Percentiles rank a stretch among this genome's conserved stretches.
Conservation (phyloP, 2,888 invertebrate species). For the Syrphus vitripennis region DNA sequence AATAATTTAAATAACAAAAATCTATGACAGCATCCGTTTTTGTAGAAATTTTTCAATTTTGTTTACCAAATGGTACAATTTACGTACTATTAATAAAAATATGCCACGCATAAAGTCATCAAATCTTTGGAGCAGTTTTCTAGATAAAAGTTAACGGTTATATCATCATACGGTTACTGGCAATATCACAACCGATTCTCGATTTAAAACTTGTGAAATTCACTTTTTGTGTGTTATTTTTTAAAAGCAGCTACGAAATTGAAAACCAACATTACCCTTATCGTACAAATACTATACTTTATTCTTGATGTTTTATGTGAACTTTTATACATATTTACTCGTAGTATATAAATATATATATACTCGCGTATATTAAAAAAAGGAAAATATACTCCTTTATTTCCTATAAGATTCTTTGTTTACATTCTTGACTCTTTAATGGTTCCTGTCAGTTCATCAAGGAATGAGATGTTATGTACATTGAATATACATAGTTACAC, state of each 20-base stretch:
- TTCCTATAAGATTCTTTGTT: conserved; percentile 29
- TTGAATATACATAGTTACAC: background rate
- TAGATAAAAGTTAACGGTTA: too few species aligned
- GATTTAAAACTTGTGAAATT: background rate
- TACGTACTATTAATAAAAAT: too few species aligned
- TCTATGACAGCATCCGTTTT: too few species aligned
- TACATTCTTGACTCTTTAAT: conserved; percentile 21
- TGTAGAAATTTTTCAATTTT: too few species aligned
- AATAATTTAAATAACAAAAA: too few species aligned
- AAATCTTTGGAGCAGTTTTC: too few species aligned
- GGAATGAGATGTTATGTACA: background rate
- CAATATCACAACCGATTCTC: too few species aligned
- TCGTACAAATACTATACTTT: background rate
- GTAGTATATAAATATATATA: too few species aligned
- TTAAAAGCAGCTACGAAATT: background rate
- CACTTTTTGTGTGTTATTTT: background rate
- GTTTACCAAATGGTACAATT: too few species aligned
- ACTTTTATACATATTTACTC: too few species aligned
- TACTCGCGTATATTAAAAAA: background rate
- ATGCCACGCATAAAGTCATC: too few species aligned
- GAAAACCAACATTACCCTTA: background rate
- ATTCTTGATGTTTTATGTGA: background rate
- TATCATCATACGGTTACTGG: too few species aligned
- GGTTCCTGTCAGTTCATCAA: background rate
- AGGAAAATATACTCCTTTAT: conserved; percentile 19